These are phyloP conservation scores for Odontocolon sp. DNA, from an alignment of 2,888 invertebrate genomes.

Conservation along the genomic window DNA sequence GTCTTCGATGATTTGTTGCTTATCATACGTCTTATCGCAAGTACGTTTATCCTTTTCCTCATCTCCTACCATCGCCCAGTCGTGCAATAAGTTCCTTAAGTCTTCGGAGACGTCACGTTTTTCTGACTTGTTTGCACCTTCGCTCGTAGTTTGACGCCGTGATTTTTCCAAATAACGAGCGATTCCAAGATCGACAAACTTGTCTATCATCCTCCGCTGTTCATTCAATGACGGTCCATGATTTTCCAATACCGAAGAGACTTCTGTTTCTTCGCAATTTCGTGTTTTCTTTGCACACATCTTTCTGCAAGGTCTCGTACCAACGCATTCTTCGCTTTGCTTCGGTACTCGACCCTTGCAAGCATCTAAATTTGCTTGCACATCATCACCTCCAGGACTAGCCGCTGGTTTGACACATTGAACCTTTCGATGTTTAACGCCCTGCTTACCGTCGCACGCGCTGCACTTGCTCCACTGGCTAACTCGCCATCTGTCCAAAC, in stretches of 20 bases:
- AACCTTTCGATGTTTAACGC: slow-evolving; percentile 80
- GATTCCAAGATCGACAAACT: slow-evolving; percentile 67
- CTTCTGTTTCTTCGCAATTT: slow-evolving; percentile 22
- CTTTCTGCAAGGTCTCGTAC: slow-evolving; percentile 68
- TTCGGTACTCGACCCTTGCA: slow-evolving; percentile 71
- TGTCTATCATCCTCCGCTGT: slow-evolving; percentile 64
- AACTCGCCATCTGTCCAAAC: slow-evolving; percentile 83
- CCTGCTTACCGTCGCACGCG: slow-evolving; percentile 82
- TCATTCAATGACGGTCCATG: slow-evolving; percentile 18
- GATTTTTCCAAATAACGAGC: slow-evolving; percentile 63
- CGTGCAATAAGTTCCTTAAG: slow-evolving; percentile 65
- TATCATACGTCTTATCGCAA: slow-evolving; percentile 39
- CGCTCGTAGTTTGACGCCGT: neutral
- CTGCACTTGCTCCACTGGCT: slow-evolving; percentile 86
- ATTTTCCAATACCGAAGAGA: neutral
- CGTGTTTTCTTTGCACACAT: slow-evolving; percentile 65
- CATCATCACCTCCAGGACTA: slow-evolving; percentile 80
- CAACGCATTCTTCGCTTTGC: slow-evolving; percentile 68
- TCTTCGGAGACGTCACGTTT: slow-evolving; percentile 58
- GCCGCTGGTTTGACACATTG: slow-evolving; percentile 82
- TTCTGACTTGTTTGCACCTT: slow-evolving; percentile 28
- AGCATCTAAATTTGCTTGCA: slow-evolving; percentile 70
- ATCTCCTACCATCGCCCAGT: slow-evolving; percentile 61
- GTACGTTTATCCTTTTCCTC: slow-evolving; percentile 51
- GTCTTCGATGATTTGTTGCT: neutral